A percentile compares a stretch with the other conserved stretches of the same genome.
Evolutionary conservation across 2,113 vertebrate species (phyloP).

Genomic region (Brachyhypopomus gauderio): DNA sequence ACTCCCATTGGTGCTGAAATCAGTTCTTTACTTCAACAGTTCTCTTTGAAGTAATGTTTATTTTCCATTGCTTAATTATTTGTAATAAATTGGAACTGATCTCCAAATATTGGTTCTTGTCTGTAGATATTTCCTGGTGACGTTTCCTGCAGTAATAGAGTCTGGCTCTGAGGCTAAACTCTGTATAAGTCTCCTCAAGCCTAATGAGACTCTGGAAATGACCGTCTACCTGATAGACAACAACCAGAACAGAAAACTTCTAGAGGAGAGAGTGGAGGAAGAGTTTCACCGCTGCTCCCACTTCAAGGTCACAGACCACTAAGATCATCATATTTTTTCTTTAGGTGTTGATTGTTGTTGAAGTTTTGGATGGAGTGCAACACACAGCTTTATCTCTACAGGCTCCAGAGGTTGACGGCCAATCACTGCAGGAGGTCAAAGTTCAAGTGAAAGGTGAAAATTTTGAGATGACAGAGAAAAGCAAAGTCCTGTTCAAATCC

Average conservation of each 20-base stretch:
- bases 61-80: background rate
- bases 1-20: background rate
- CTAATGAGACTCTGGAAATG: conserved; percentile 37
- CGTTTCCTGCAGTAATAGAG: conserved; percentile 68
- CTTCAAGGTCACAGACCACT: conserved; percentile 56
- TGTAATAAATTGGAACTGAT: background rate
- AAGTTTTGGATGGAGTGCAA: background rate
- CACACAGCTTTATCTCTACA: conserved; percentile 30
- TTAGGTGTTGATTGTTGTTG: background rate
- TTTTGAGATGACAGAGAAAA: conserved; percentile 61
- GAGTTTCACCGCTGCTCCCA: conserved; percentile 52
- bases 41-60: background rate
- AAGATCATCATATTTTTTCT: background rate
- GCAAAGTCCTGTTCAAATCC: conserved; percentile 62
- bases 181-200: conserved; percentile 64
- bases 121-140: conserved; percentile 59
- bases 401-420: conserved; percentile 54
- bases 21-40: no score
- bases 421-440: conserved; percentile 49
- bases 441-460: conserved; percentile 61
- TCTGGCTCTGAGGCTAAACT: conserved; percentile 62
- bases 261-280: background rate
- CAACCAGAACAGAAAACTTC: conserved; percentile 9
- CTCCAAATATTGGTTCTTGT: background rate
- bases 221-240: background rate